Evolutionary conservation across 2,888 invertebrate genomes (phyloP), one percentile per base, ranked within the genome.

Genomic region (Trissolcus brochymenae): DNA sequence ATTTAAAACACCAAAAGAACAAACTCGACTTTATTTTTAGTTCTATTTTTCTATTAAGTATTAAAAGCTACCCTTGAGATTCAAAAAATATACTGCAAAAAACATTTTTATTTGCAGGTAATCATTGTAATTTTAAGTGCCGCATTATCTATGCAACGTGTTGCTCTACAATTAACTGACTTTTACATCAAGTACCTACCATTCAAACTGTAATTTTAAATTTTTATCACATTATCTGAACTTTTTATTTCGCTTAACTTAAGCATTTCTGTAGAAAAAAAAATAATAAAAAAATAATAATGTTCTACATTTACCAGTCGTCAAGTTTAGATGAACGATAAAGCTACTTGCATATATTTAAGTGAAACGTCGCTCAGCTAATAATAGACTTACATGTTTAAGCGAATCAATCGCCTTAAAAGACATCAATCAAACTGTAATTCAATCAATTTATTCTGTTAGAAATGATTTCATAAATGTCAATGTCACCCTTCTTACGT

Each of bases 381-480:
- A 62, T 74, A 67, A 74, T 74, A 62, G 67, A 19, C 61, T 74
- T 53, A 74, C 46, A 57, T 46, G 11, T 67, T 74, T 62, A 67
- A 74, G 46, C 62, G 67, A 74, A 67, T 64, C 55, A 74, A 62
- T 67, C 67, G 57, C 19, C 19, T 62, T 59, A 59, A 61, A 46
- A 67, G 56, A 67, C 74, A 67, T 61, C 66, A 74, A 67, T 74
- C 73, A 67, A 51, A 51, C 56, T 67, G 61, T 74, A 74, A 67
- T 67, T 57, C 61, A 67, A 74, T 74, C 67, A 74, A 74, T 67
- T 62, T 46, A 57, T 74, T 66, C 53, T 53, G 51, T 67, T 61
- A 56, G 46, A 67, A 54, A 51, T 67, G 61, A 55, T 67, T 73
- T 73, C 41, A 13, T 41, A 17, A 73, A 73, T 66, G 66, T 67